Base-by-base conservation (phyloP, 2,888 invertebrate species). In the Polia nebulosa region DNA sequence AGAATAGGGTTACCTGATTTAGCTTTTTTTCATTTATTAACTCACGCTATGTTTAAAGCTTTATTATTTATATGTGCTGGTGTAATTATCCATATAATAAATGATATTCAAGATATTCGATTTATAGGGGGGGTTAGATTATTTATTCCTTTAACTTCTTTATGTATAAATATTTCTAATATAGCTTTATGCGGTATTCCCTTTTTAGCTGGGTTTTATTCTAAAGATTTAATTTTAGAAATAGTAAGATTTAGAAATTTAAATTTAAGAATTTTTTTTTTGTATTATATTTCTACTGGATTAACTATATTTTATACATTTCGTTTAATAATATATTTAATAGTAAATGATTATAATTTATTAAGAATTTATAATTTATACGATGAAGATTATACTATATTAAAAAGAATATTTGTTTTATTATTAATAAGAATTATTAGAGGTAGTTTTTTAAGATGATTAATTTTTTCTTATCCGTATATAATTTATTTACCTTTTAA, bases 161-260 rank as follows among this genome's bases (percentile, higher is more conserved):
- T n/a, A n/a, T n/a, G n/a, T n/a, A n/a, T n/a, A n/a, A n/a, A n/a
- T n/a, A n/a, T n/a, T n/a, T n/a, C n/a, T n/a, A n/a, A 90, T 94
- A 93, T 97, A 85, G 92, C 96, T 83, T 96, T 97, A 91, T 96
- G 96, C 94, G 97, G 97, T 0, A 93, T 97, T 89, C 96, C 96
- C 11, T 97, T 97, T 96, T 92, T 97, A 89, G 92, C 96, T 0
- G 97, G 96, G 0, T 97, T 96, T 97, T 97, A 97, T 93, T 97
- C 96, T 32, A 97, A 96, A 41, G 97, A 96, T 95, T 90, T 96
- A 91, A 96, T 97, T 96, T 95, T 97, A 91, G 97, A 97, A 78
- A 84, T 96, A 80, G 89, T 96, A 63, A 93, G 93, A 79, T 92
- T 96, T 90, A 93, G 89, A 78, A 92, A 93, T 93, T 87, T 96